Base-by-base conservation (phyloP, 2,888 invertebrate species). In the Alloplasta piceator region DNA sequence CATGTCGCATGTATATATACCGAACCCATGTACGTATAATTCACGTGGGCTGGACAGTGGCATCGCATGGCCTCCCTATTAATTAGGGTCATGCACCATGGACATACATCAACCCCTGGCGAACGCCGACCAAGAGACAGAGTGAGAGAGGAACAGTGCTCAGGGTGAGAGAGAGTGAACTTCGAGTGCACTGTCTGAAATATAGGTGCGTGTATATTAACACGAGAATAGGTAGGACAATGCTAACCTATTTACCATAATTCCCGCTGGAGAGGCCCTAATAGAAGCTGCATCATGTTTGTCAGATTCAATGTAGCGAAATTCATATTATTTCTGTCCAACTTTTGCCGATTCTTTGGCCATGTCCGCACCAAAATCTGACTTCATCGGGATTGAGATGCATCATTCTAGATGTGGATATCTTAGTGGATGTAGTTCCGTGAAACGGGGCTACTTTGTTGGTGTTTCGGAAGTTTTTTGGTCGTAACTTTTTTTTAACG, bases 41-140 rank as follows among this genome's bases (percentile, higher is more conserved):
- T 90, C 88, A 91, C 87, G 84, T 80, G 82, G 83, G 80, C 84
- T 83, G 87, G 90, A 91, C 90, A 90, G 91, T 91, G 90, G 91
- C 91, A 91, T 91, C 87, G 90, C 91, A 88, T 90, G 88, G 90
- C 86, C 88, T 91, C 89, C 89, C 91, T 91, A 90, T 91, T 92
- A 92, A 92, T 92, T 91, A 91, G 90, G 91, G 91, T 91, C 91
- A 89, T 91, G 90, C 90, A 90, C 90, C 88, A 86, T 85, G 88
- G 84, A 85, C 90, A 89, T 91, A 90, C 89, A 91, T 91, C 90
- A 91, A 86, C 83, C 87, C 85, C 84, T 82, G 83, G 84, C 78
- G 50, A 80, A 50, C 78, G 46, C 73, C 68, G 12, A 12, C 6
- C 56, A 56, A 5, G 43, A 39, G 48, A 7, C 9, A 36, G 7